Evolutionary conservation across 1,140 invertebrate species (phyloP).

Genomic region (Bombus ignitus): DNA sequence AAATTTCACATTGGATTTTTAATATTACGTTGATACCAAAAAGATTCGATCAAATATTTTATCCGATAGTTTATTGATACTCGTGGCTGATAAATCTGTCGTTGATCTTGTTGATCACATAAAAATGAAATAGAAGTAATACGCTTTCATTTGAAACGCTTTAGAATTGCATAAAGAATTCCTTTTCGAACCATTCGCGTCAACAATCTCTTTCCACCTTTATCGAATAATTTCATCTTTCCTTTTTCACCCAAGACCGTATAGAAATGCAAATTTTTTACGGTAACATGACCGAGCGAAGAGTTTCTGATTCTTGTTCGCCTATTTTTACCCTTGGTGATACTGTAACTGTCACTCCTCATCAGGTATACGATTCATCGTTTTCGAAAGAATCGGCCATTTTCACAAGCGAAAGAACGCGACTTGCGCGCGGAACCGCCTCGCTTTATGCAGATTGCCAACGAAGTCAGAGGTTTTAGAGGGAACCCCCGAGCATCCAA

Average conservation of each 20-base stretch:
- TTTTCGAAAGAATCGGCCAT: neutral
- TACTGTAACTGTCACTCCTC: neutral
- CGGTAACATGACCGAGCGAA: too few relatives aligned
- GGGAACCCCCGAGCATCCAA: constrained; percentile 59
- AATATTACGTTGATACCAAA: neutral
- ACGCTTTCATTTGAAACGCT: too few relatives aligned
- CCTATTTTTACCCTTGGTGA: neutral
- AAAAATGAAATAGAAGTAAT: too few relatives aligned
- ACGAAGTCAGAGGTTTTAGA: constrained; percentile 16
- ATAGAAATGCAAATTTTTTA: too few relatives aligned
- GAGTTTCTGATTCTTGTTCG: neutral
- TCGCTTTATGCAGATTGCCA: neutral
- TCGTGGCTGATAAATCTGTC: too few relatives aligned
- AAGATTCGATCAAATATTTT: neutral
- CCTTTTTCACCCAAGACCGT: too few relatives aligned
- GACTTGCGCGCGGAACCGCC: constrained; percentile 3
- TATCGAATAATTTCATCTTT: too few relatives aligned
- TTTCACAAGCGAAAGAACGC: neutral
- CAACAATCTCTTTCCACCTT: too few relatives aligned
- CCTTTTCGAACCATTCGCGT: too few relatives aligned
- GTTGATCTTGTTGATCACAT: too few relatives aligned
- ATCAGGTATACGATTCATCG: neutral
- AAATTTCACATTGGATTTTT: neutral
- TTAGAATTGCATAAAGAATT: too few relatives aligned
- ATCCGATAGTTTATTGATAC: too few relatives aligned